These are phyloP conservation scores for Calidris pygmaea DNA, from an alignment of 2,113 vertebrate species.

Conservation along the genomic window DNA sequence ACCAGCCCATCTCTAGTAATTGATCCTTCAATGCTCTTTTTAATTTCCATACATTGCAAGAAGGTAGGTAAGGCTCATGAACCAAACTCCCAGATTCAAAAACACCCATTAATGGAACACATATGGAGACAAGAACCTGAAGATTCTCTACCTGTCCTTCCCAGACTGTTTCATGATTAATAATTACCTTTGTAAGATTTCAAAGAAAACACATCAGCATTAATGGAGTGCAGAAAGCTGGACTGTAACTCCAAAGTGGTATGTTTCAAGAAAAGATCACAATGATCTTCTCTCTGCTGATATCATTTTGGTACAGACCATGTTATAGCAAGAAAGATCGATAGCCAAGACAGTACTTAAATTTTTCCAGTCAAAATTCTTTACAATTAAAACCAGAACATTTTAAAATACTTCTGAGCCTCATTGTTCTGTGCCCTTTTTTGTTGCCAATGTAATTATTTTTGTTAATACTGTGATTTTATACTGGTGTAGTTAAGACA, in stretches of 20 bases:
- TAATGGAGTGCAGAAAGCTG: neutral
- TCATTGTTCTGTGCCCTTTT: neutral
- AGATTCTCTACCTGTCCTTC: neutral
- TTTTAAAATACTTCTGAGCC: neutral
- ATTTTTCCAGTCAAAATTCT: neutral
- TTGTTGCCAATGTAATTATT: neutral
- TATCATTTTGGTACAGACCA: neutral
- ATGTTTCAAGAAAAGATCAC: neutral
- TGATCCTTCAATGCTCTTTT: neutral
- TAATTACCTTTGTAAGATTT: neutral
- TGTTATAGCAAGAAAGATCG: fast-evolving
- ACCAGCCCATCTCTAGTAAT: neutral
- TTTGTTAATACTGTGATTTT: neutral
- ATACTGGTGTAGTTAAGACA: neutral
- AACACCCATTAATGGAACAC: neutral
- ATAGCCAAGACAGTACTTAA: neutral
- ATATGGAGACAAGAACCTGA: neutral
- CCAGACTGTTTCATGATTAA: neutral
- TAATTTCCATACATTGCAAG: neutral
- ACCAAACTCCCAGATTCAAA: neutral
- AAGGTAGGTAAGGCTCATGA: neutral
- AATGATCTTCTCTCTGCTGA: neutral
- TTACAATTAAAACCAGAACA: neutral
- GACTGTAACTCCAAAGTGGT: neutral
- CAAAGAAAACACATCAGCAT: neutral